A percentile compares a stretch with the other conserved stretches of the same genome.
Evolutionary conservation across 2,797 vertebrate species (phyloP).

Genomic region (Acipenser ruthenus): DNA sequence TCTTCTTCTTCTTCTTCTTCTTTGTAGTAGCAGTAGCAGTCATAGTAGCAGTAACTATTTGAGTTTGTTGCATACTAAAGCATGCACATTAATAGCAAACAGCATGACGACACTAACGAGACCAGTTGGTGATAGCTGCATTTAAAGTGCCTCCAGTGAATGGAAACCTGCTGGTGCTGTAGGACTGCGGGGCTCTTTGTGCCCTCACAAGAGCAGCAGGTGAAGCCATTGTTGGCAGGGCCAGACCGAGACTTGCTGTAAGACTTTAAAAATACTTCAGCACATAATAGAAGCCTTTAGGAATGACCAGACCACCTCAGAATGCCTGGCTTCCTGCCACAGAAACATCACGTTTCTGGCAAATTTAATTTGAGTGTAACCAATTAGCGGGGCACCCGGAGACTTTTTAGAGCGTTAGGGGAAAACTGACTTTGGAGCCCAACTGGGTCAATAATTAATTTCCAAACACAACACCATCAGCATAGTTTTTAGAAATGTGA

Average conservation of each 20-base stretch:
- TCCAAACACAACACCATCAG: neutral
- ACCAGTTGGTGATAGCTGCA: too few species aligned
- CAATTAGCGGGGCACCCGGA: neutral
- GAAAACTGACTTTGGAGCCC: neutral
- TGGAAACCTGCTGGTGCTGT: neutral
- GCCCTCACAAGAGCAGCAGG: neutral
- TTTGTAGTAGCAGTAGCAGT: too few species aligned
- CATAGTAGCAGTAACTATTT: too few species aligned
- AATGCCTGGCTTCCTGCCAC: slow-evolving; percentile 5
- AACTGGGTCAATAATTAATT: neutral
- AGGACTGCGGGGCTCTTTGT: neutral
- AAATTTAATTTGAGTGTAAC: neutral
- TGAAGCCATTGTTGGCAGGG: neutral
- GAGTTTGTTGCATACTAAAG: too few species aligned
- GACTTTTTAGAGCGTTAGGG: neutral
- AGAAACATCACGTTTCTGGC: neutral
- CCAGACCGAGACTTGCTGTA: neutral
- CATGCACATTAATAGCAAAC: too few species aligned
- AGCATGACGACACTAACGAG: too few species aligned
- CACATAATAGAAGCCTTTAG: neutral
- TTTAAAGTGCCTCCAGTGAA: too few species aligned
- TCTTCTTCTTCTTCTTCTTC: too few species aligned
- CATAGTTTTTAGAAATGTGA: too few species aligned
- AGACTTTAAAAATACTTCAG: neutral
- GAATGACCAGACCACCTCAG: neutral